These are phyloP conservation scores for Apamea crenata DNA, from an alignment of 2,888 invertebrate species.

Conservation along the genomic window DNA sequence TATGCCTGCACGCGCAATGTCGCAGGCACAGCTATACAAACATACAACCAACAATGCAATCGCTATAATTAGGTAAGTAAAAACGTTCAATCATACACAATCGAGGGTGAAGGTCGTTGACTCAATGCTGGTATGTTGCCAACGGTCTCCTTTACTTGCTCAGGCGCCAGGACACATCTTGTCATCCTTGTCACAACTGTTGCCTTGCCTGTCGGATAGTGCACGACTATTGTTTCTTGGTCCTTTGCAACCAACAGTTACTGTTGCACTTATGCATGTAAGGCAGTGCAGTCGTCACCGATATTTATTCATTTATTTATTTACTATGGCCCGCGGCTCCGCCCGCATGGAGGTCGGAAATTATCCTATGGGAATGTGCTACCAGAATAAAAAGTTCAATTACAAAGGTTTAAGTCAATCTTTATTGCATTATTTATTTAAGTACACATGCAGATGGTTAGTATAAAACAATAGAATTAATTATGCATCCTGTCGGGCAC, in stretches of 20 bases:
- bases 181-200: background rate
- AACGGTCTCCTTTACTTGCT: background rate
- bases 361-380: background rate
- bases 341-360: no score
- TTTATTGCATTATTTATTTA: no score
- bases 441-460: no score
- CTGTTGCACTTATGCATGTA: background rate
- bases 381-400: background rate
- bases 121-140: background rate
- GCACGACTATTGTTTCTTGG: slow-evolving; percentile 2
- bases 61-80: slow-evolving; percentile 1
- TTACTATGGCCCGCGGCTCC: no score
- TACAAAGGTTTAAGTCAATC: no score
- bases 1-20: no score
- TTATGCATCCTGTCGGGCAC: background rate
- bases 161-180: background rate
- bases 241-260: background rate
- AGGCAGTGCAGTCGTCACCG: background rate
- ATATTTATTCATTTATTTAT: background rate
- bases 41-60: slow-evolving; percentile 5
- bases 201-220: background rate
- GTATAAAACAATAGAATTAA: no score
- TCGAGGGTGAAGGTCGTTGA: slow-evolving; percentile 12
- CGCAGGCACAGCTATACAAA: no score
- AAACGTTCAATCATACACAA: background rate